Percentiles rank a stretch among this genome's conserved stretches.
These are phyloP conservation scores for Pseudochirops cupreus DNA, from an alignment of 2,797 vertebrate genomes.

Conservation along the genomic window DNA sequence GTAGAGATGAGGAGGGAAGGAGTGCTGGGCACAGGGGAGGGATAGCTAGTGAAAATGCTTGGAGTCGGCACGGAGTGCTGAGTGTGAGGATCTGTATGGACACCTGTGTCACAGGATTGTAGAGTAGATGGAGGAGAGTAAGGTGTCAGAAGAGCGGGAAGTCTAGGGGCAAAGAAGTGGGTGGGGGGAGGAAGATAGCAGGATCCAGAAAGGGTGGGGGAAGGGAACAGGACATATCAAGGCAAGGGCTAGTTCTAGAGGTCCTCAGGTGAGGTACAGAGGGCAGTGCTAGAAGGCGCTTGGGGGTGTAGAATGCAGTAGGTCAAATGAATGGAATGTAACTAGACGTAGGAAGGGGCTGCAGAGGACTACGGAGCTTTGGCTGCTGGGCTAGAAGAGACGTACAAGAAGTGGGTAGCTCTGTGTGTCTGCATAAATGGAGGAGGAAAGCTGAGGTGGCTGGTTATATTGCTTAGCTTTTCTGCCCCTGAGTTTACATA, in stretches of 20 bases:
- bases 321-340: not conserved
- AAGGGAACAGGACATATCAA: no score
- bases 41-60: not conserved
- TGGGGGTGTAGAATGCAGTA: rapidly evolving
- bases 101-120: not conserved
- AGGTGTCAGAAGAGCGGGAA: not conserved
- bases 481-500: not conserved
- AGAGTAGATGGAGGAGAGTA: not conserved
- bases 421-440: not conserved
- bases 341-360: not conserved
- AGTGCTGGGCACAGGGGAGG: not conserved
- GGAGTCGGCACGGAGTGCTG: not conserved
- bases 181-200: not conserved
- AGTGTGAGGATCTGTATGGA: not conserved
- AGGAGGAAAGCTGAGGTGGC: constrained; percentile 6
- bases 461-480: not conserved
- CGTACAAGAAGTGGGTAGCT: not conserved
- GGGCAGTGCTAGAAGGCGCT: no score
- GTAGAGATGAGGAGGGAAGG: not conserved
- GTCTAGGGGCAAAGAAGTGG: not conserved
- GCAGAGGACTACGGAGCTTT: rapidly evolving
- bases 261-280: rapidly evolving
- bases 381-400: not conserved
- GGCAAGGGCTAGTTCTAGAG: rapidly evolving
- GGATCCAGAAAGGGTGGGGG: not conserved